Evolutionary conservation across 2,888 invertebrate species (phyloP).

Genomic region (Dryomyza anilis): DNA sequence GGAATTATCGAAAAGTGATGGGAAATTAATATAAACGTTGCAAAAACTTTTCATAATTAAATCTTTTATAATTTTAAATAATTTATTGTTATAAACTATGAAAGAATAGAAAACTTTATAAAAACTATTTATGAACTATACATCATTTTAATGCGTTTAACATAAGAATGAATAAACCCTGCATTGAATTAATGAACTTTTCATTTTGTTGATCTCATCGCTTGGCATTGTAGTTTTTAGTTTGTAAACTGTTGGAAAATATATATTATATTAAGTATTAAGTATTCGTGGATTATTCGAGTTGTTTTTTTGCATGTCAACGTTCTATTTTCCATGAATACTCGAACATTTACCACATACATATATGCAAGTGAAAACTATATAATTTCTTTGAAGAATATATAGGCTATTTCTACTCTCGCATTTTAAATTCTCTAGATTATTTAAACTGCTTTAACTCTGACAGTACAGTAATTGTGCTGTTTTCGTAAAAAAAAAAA

Average conservation of each 20-base stretch:
- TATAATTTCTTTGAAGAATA: slow-evolving; percentile 41
- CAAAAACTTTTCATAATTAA: too few species aligned
- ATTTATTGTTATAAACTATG: too few species aligned
- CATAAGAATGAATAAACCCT: too few species aligned
- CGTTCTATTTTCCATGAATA: not conserved
- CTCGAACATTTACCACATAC: not conserved
- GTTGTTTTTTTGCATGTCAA: not conserved
- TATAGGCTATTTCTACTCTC: slow-evolving; percentile 35
- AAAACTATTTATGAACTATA: not conserved
- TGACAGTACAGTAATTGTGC: not conserved
- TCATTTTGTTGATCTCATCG: too few species aligned
- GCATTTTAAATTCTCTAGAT: slow-evolving; percentile 21
- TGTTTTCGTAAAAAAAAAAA: not conserved
- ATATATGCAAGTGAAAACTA: slow-evolving; percentile 36
- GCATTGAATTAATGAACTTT: too few species aligned
- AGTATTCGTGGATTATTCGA: not conserved
- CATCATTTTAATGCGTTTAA: not conserved
- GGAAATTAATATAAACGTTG: too few species aligned
- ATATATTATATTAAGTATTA: not conserved
- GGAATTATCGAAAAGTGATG: too few species aligned
- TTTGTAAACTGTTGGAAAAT: not conserved
- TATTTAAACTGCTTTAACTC: not conserved
- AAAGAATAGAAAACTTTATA: not conserved
- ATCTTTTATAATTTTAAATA: too few species aligned
- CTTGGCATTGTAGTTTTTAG: not conserved